Evolutionary conservation across 2,113 vertebrate genomes (phyloP), one percentile per base, ranked within the genome.

Genomic region (Ploceus nigricollis): DNA sequence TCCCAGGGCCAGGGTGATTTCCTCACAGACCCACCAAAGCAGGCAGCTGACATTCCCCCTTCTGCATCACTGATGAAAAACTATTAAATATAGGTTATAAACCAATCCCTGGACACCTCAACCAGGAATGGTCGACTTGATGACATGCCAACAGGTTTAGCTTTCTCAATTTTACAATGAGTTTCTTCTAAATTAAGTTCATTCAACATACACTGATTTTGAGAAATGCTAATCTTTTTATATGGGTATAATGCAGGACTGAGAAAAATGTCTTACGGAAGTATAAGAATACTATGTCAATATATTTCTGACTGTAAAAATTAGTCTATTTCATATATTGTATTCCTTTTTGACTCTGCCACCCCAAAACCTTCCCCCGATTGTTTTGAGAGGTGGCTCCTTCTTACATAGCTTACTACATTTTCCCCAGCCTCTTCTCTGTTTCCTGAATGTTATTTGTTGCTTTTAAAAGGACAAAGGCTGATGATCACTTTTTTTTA

Each of bases 1-100:
- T 69, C 11, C 56, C 56, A 56, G 15, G 17, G 16, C 8, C 13
- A 18, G 2, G 19, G 24, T 76, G 31, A 11, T 44, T 40, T 25
- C 4, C 13, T 48, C 11, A 4, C 20, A 56, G 23, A 23, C 19
- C 9, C 51, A 25, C 9, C 6, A 4, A 76, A 31, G 27, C 12
- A 48, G 20, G 28, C 0, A 0, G 16, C 31, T 45, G 28, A 12
- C 1, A 3, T 42, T 47, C 3, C 16, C 27, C 11, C 18, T 79
- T 78, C 42, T 25, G 13, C 11, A 71, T 54, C n/a, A 47, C 15
- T 47, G 25, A 27, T 39, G 27, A 42, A 76, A 83, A 70, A 48
- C 17, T n/a, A 77, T 10, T 37, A 66, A 66, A 73, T 50, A 50
- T 0, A 0, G 4, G 4, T 19, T 81, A 18, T 8, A 61, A 73